Evolutionary conservation across 2,113 vertebrate genomes (phyloP), one percentile per base, ranked within the genome.

Genomic region (Parotia lawesii): DNA sequence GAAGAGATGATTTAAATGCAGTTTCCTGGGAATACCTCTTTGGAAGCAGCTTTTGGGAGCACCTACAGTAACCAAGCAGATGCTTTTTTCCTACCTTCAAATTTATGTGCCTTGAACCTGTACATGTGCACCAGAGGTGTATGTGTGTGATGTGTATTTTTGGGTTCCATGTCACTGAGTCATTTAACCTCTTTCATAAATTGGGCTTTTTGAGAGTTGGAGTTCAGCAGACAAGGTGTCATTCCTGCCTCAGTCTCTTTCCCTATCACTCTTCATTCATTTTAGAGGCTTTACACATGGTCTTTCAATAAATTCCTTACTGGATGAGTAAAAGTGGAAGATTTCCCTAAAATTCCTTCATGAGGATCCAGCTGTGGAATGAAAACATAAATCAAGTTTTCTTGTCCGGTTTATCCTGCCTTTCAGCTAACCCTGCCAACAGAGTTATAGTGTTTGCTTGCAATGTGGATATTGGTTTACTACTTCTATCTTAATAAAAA

Each of bases 91-190:
- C 60, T 83, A 31, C 24, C 10, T 50, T 45, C 38, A 15, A 0
- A 28, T 71, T 29, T 0, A 0, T 45, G 25, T 82, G 33, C 47
- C 73, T 80, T 60, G 40, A 65, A 35, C 23, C 48, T 64, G 3
- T 12, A 4, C 1, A 0, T 37, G 25, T 2, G 6, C 12, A 14
- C 28, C 2, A 6, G 50, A 47, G 4, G 1, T n/a, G n/a, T 50
- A 2, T 0, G 0, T 24, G 22, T 66, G 37, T 47, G 60, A 14
- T 47, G 42, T 14, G 8, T 37, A 6, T 58, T 61, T 95, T 44
- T n/a, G 38, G 56, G 19, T 62, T 83, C 19, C 15, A 0, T n/a
- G 23, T 47, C 53, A n/a, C 19, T 3, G 37, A 60, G 13, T 48
- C 22, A 7, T 83, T 83, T 44, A 37, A n/a, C 18, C 69, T 65